A percentile compares a stretch with the other conserved stretches of the same genome.
phyloP scores from a whole-genome alignment of 2,113 vertebrate genomes.

The Albula glossodonta region DNA sequence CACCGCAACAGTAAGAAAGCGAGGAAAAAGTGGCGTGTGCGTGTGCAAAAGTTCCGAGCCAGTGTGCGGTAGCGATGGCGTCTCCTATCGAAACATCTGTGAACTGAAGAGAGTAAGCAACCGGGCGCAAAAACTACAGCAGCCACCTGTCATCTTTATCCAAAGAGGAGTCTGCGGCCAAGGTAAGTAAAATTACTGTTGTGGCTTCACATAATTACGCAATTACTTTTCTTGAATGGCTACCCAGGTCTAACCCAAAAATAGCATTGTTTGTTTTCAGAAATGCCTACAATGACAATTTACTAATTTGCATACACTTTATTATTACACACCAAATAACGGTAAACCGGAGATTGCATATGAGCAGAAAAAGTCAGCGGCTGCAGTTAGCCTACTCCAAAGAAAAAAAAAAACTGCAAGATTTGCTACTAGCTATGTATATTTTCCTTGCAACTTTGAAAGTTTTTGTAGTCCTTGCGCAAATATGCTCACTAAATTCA shows the following conservation, averaged over 20 bases:
- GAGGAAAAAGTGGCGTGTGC: slow-evolving; percentile 76
- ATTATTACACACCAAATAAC: too few relatives aligned
- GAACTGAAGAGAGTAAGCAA: slow-evolving; percentile 82
- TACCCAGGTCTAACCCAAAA: not conserved
- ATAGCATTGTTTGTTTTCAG: too few relatives aligned
- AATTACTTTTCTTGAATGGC: not conserved
- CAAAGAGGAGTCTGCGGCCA: slow-evolving; percentile 87
- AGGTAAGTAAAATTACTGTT: slow-evolving; percentile 62
- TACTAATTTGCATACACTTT: too few relatives aligned
- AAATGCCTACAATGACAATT: too few relatives aligned
- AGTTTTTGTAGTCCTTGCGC: too few relatives aligned
- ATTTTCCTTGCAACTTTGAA: too few relatives aligned
- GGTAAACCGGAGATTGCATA: too few relatives aligned
- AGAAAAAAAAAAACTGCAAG: too few relatives aligned
- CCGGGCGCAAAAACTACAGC: slow-evolving; percentile 67
- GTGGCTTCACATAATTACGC: not conserved
- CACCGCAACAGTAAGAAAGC: slow-evolving; percentile 76
- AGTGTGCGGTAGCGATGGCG: slow-evolving; percentile 90
- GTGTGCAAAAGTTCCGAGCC: slow-evolving; percentile 75
- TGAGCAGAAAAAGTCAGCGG: too few relatives aligned
- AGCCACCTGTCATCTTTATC: slow-evolving; percentile 83
- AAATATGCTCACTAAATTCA: too few relatives aligned
- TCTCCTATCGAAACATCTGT: slow-evolving; percentile 84
- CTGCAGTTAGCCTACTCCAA: too few relatives aligned
- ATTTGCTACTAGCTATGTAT: too few relatives aligned